Percentiles rank a stretch among this genome's conserved stretches.
These are phyloP conservation scores for Cecidostiba fungosa DNA, from an alignment of 2,888 invertebrate species.

Conservation along the genomic window DNA sequence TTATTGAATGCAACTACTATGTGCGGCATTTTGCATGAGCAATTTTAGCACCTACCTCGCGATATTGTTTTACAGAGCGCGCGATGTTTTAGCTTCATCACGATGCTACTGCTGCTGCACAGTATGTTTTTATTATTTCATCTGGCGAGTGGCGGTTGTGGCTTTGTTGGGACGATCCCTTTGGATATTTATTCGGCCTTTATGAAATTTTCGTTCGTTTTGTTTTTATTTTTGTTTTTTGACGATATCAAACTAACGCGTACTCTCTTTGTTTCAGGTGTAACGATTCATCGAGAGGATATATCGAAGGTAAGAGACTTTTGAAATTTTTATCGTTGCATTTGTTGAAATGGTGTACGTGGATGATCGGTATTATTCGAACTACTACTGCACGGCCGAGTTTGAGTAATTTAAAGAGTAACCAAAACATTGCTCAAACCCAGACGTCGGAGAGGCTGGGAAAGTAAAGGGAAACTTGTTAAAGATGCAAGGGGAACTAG, in stretches of 20 bases:
- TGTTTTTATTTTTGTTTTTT: background rate
- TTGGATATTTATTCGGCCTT: slow-evolving; percentile 5
- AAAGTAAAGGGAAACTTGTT: slow-evolving; percentile 54
- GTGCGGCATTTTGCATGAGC: background rate
- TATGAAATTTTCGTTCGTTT: background rate
- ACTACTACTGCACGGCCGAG: background rate
- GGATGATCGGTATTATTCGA: background rate
- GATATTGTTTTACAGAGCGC: slow-evolving; percentile 24
- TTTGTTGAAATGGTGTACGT: background rate
- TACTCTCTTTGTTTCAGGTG: slow-evolving; percentile 29
- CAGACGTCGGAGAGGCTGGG: background rate
- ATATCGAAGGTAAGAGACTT: slow-evolving; percentile 24
- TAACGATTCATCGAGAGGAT: background rate
- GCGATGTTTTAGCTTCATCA: background rate
- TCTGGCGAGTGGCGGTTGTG: background rate
- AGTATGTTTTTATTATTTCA: slow-evolving; percentile 23
- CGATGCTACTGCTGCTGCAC: background rate
- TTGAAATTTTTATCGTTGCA: background rate
- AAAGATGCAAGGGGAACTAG: slow-evolving; percentile 48
- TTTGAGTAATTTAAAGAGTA: slow-evolving; percentile 28
- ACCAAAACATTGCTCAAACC: slow-evolving; percentile 36
- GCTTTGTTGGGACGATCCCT: background rate
- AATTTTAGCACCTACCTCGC: slow-evolving; percentile 1
- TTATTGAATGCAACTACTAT: slow-evolving; percentile 43
- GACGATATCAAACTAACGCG: background rate